Evolutionary conservation across 2,797 vertebrate genomes (phyloP), one percentile per base, ranked within the genome.

Genomic region (Sebastes minor): DNA sequence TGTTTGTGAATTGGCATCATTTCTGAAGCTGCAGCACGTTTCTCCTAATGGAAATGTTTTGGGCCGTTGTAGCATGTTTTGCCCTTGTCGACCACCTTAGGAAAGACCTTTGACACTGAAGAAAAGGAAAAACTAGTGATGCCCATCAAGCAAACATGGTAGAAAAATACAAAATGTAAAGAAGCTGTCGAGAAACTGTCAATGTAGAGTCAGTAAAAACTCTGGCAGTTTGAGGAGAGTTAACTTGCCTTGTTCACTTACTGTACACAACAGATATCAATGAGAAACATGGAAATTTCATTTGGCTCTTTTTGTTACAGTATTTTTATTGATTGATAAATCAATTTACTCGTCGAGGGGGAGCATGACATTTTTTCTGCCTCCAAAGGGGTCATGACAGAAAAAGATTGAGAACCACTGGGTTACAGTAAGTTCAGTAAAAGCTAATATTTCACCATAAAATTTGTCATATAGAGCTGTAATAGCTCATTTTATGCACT

Each of bases 401-500:
- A 60, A 67, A 62, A 16, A 0, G 6, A 46, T 22, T 57, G 7
- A 20, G 27, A 69, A 69, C 16, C 14, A 20, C 33, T 1, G 6
- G 4, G 22, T 55, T 46, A 25, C 22, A 46, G 12, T 27, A 14
- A 18, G 8, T 38, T 53, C 13, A 33, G 20, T 32, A 20, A 68
- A 33, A 28, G 13, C 23, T 65, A 22, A 71, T 46, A 61, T 70
- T 65, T 68, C 25, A 68, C 30, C 12, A 8, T 55, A 14, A 66
- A 70, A 78, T 27, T 68, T 70, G 38, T 61, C 55, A 64, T 53
- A 52, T 14, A 70, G 18, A 67, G 12, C 2, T 70, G 60, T 53
- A 84, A 69, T 33, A 70, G 10, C n/a, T 70, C 0, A 78, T 82
- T 78, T 30, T 63, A 49, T 80, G 32, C 56, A 46, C 46, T 35